These are phyloP conservation scores for Eleutherodactylus coqui DNA, from an alignment of 2,797 vertebrate species.

Conservation along the genomic window DNA sequence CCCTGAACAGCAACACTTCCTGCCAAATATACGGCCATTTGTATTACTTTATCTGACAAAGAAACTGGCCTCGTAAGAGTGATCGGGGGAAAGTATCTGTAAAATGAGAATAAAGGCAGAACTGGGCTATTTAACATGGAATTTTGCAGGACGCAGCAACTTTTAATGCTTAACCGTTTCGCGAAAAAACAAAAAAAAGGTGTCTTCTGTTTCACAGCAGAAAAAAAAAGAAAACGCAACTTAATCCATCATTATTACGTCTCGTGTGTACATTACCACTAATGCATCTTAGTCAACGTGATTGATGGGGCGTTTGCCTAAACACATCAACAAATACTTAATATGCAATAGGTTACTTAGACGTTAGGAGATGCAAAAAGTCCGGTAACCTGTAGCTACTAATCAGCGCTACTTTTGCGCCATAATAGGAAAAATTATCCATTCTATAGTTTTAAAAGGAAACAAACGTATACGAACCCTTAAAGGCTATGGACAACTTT, in stretches of 20 bases:
- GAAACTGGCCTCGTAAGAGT: conserved; percentile 59
- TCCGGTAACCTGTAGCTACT: background rate
- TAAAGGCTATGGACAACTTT: too few relatives aligned
- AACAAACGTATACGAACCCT: background rate
- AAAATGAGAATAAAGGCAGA: conserved; percentile 50
- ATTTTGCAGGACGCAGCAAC: conserved; percentile 52
- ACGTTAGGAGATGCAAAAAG: background rate
- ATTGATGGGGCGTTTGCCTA: conserved; percentile 27
- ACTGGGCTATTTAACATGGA: conserved; percentile 31
- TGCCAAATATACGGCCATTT: conserved; percentile 51
- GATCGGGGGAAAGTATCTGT: conserved; percentile 48
- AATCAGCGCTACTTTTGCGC: background rate
- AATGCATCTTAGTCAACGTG: conserved; percentile 19
- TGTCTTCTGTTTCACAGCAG: conserved; percentile 21
- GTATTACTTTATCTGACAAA: conserved; percentile 59
- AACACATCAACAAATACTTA: conserved; percentile 32
- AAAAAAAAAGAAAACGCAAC: background rate
- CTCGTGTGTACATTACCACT: conserved; percentile 20
- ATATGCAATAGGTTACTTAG: conserved; percentile 4
- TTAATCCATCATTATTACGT: conserved; percentile 16
- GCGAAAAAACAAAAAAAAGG: background rate
- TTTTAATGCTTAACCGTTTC: conserved; percentile 44
- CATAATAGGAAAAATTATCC: background rate
- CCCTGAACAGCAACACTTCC: conserved; percentile 29
- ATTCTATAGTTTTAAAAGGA: background rate